Evolutionary conservation across 2,888 invertebrate genomes (phyloP).

Genomic region (Bruchidius siliquastri): DNA sequence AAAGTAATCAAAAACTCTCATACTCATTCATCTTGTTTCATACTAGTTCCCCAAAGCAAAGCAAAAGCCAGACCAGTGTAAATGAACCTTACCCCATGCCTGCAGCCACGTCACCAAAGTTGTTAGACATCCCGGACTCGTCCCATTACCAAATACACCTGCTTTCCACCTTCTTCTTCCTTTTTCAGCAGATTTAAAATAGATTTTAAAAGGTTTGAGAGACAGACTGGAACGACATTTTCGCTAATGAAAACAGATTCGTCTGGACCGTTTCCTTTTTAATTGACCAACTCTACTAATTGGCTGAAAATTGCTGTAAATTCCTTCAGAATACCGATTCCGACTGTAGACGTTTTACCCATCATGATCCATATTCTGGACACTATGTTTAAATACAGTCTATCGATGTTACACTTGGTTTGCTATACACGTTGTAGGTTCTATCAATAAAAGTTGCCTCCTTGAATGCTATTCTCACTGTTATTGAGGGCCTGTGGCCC

Average conservation of each 20-base stretch:
- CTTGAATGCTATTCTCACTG: too few species aligned
- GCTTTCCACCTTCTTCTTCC: background rate
- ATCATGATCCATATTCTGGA: too few species aligned
- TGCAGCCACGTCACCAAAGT: background rate
- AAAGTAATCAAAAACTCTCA: too few species aligned
- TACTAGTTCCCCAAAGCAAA: background rate
- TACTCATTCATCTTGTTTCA: background rate
- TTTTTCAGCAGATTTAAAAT: background rate
- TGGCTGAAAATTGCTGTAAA: background rate
- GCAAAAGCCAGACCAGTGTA: background rate
- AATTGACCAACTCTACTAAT: background rate
- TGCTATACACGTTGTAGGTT: too few species aligned
- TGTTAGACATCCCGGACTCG: background rate
- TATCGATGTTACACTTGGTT: too few species aligned
- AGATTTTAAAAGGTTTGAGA: background rate
- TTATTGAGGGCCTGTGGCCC: too few species aligned
- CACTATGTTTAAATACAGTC: too few species aligned
- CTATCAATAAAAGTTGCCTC: too few species aligned
- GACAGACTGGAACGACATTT: background rate
- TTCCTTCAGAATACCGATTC: too few species aligned
- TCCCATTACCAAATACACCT: background rate
- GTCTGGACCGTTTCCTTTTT: background rate
- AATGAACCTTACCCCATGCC: background rate
- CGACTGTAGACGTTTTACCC: too few species aligned
- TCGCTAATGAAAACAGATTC: background rate